These are phyloP conservation scores for Pristionchus arcanus DNA, from an alignment of 2,888 invertebrate genomes.

Conservation along the genomic window DNA sequence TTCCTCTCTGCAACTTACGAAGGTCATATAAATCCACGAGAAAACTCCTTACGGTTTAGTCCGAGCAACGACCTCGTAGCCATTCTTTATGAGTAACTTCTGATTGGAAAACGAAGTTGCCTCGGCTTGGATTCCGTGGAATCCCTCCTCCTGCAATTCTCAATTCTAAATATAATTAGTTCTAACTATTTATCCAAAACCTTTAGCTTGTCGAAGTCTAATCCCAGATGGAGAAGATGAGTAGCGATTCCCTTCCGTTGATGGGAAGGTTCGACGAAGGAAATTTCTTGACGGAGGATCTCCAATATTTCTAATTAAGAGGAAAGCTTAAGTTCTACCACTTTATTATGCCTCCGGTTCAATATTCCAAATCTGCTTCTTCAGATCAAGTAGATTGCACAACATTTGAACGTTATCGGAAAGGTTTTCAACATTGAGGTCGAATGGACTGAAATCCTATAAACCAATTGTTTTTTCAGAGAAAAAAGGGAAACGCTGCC, in stretches of 20 bases:
- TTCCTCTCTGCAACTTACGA: not conserved
- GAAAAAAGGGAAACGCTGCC: not conserved
- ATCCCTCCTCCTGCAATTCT: not conserved
- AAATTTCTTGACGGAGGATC: constrained; percentile 7
- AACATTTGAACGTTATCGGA: not conserved
- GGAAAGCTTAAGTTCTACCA: not conserved
- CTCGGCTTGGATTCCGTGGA: constrained; percentile 15
- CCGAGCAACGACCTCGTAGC: not conserved
- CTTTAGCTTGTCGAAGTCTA: not conserved
- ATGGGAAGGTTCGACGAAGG: not conserved
- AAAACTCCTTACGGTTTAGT: not conserved
- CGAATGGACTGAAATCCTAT: not conserved
- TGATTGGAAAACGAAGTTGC: not conserved
- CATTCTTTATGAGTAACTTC: not conserved
- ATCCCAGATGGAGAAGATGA: not conserved
- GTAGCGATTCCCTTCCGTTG: not conserved
- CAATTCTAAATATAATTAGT: not conserved
- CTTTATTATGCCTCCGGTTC: not conserved
- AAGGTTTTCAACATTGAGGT: not conserved
- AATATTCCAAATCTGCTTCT: not conserved
- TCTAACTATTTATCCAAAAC: not conserved
- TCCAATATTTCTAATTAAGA: not conserved
- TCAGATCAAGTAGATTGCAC: not conserved
- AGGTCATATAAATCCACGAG: not conserved
- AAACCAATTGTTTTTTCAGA: not conserved